Base-by-base conservation (phyloP, 2,797 vertebrate species). In the Cephalopachus bancanus region DNA sequence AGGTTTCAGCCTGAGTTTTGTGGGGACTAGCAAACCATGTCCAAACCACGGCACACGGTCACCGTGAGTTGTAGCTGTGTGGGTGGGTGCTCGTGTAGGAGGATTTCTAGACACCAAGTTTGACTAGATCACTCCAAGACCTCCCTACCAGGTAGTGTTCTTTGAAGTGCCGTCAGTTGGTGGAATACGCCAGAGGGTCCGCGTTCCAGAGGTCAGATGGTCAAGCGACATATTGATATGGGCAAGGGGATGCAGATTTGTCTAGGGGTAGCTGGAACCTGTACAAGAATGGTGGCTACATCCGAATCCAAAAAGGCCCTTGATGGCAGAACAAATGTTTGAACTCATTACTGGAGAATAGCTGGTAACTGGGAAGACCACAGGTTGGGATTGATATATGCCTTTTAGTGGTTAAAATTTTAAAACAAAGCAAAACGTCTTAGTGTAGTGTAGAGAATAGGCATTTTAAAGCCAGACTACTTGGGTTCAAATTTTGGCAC, bases 341-440 rank as follows among this genome's bases (percentile, higher is more conserved):
- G 49, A 95, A 75, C 26, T 85, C 69, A 53, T 33, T 59, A 57
- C 33, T 37, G 3, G 89, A 83, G 96, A 60, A 86, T 93, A 85
- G 64, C n/a, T 74, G 65, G 10, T 91, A 72, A 57, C 55, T 76
- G 19, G 90, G 51, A 89, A 64, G n/a, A 81, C n/a, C 28, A 53
- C 26, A 55, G 44, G 55, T 69, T 92, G 80, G 59, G 67, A 78
- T 33, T 64, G 17, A 17, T 33, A 7, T 9, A 59, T 91, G 7
- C 24, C 59, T 78, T 91, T 80, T 84, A 84, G 57, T 67, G 28
- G 20, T 93, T 96, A 92, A 78, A 51, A 37, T 90, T 79, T 49
- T 22, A 51, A 89, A 72, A 57, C 30, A 80, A 94, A 94, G 37
- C 53, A 88, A 24, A 91, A 84, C 60, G 84, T 87, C 62, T 85